phyloP scores from a whole-genome alignment of 2,113 vertebrate species.

The Rhombomys opimus region DNA sequence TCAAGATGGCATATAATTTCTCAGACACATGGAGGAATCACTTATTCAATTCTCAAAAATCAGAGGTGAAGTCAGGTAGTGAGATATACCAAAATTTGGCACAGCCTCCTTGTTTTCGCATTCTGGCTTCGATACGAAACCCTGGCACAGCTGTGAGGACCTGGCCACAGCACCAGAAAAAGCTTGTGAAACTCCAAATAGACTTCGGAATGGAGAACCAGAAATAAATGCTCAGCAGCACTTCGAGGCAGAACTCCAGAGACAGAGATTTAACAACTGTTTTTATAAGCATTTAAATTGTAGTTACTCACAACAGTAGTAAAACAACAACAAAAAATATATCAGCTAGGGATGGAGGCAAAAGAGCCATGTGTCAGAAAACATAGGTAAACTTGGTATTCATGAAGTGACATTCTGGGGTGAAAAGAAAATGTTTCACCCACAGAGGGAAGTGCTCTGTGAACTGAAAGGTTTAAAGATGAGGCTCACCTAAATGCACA shows the following conservation, averaged over 20 bases:
- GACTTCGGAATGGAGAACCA: neutral
- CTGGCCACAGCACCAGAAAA: neutral
- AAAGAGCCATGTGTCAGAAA: neutral
- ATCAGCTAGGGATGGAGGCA: neutral
- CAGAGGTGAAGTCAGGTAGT: neutral
- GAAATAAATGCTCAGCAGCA: neutral
- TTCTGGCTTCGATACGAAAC: neutral
- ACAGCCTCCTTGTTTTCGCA: neutral
- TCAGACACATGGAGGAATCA: neutral
- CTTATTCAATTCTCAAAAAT: neutral
- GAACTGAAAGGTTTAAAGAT: neutral
- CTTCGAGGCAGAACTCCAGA: neutral
- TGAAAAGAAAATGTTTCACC: neutral
- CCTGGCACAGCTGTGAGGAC: neutral
- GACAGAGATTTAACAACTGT: neutral
- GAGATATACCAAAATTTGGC: neutral
- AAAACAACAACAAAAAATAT: neutral
- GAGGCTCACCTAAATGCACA: constrained; percentile 89
- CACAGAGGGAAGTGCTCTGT: neutral
- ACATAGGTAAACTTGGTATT: neutral
- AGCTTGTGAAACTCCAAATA: neutral
- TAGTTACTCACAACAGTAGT: neutral
- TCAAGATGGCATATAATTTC: neutral
- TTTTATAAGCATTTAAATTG: neutral
- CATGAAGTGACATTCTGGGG: neutral